Percentiles rank a stretch among this genome's conserved stretches.
phyloP scores from a whole-genome alignment of 2,888 invertebrate genomes.

The Noctua comes region DNA sequence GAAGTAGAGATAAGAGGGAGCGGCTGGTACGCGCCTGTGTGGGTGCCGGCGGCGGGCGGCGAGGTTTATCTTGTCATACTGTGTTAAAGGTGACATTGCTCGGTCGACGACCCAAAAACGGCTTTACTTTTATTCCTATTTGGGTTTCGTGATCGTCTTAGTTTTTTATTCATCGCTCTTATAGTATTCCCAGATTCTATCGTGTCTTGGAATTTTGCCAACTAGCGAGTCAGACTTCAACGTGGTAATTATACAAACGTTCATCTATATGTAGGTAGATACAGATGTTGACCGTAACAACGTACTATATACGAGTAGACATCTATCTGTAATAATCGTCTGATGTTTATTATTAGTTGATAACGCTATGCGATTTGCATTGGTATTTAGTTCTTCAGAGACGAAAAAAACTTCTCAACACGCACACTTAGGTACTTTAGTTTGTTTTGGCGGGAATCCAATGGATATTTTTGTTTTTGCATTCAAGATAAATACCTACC shows the following conservation, averaged over 20 bases:
- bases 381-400: neutral
- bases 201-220: constrained; percentile 39
- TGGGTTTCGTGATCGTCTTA: constrained; percentile 34
- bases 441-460: constrained; percentile 40
- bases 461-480: constrained; percentile 28
- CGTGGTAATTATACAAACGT: neutral
- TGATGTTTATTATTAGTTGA: constrained; percentile 21
- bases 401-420: neutral
- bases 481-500: constrained; percentile 9
- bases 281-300: constrained; percentile 7
- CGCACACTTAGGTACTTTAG: neutral
- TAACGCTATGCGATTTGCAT: constrained; percentile 14
- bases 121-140: constrained; percentile 72
- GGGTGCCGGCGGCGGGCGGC: constrained; percentile 55
- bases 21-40: constrained; percentile 36
- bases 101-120: constrained; percentile 79
- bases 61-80: constrained; percentile 76
- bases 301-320: neutral
- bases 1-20: constrained; percentile 55
- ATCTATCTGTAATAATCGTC: neutral
- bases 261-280: neutral
- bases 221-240: constrained; percentile 4
- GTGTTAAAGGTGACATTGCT: constrained; percentile 86
- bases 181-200: constrained; percentile 29
- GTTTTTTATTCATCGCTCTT: constrained; percentile 31